Base-by-base conservation (phyloP, 2,888 invertebrate species). In the Malthinus flaveolus region DNA sequence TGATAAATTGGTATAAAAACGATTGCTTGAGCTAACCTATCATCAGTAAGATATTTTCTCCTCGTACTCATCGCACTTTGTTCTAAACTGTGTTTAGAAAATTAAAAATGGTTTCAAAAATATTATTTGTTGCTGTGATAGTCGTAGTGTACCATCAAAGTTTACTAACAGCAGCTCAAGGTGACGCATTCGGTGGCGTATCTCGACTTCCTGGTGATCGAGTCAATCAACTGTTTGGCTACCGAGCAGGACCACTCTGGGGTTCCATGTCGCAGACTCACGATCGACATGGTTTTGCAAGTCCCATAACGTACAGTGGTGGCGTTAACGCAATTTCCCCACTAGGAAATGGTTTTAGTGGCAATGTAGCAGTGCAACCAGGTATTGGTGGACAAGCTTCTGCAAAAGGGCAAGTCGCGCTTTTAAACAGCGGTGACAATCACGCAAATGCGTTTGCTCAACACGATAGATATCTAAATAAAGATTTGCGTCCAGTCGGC, bases 341-440 rank as follows among this genome's bases (percentile, higher is more conserved):
- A 42, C 13, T 15, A 11, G 39, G 39, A 15, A 42, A 1, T 7
- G 39, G 39, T 2, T 1, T 42, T 42, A n/a, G 15, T 42, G 12
- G n/a, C 13, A 51, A 32, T 48, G 10, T 51, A 5, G 34, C 37
- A 11, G n/a, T 49, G 5, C 23, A 36, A 39, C 52, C 57, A 1
- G 57, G 57, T 36, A 23, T 57, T 2, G 57, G 57, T 31, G 57
- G 57, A 31, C 47, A 57, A 42, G 57, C 47, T 39, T 42, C 47
- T 1, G 1, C 47, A 6, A 31, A 36, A 15, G 57, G 57, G n/a
- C 23, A 35, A 33, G 32, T 57, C 13, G 45, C 36, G 7, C n/a
- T 56, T 1, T 8, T 52, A 0, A 45, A 57, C 15, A 39, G 10
- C 1, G 32, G 36, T 3, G 47, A 52, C 8, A 46, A 57, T 23